Evolutionary conservation across 2,113 vertebrate species (phyloP), one percentile per base, ranked within the genome.

Genomic region (Raphicerus campestris): DNA sequence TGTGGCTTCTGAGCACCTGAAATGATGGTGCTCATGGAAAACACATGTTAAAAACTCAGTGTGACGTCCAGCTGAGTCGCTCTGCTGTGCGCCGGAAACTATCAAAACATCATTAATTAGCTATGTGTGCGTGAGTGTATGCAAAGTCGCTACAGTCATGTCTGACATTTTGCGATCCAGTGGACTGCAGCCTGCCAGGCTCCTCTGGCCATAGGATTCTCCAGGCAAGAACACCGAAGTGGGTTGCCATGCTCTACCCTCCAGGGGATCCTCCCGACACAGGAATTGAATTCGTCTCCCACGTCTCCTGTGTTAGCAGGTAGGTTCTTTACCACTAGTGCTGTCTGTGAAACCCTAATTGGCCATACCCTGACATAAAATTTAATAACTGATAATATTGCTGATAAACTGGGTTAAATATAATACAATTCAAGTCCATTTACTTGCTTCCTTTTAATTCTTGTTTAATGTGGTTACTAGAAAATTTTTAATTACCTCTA

Each of bases 361-460:
- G n/a, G 9, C 63, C 19, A 70, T 35, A 35, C 17, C n/a, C n/a
- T 10, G 5, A 22, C 66, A 39, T 70, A 70, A 70, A 70, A 70
- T 35, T 22, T 0, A 11, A 70, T 35, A 70, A 39, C 60, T 61
- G 39, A 91, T 87, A 89, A 61, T n/a, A 56, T 0, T 15, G 22
- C 19, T 24, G 47, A 49, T 28, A 61, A 81, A 53, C 3, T 58
- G 30, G 13, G 42, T 91, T 85, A 91, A 88, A 55, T 61, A 61
- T 78, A 75, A 58, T 8, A 17, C 26, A 70, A 70, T 85, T 88
- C 88, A 60, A 81, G 56, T 80, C 16, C 51, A 75, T 39, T 75
- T 28, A 70, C 39, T 89, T 80, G 70, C 88, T 90, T 88, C 15
- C 17, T 83, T 90, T 66, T 75, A n/a, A 53, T 88, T 70, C 30